Conservation (phyloP, 2,888 invertebrate species). For the Azorinus chamasolen region DNA sequence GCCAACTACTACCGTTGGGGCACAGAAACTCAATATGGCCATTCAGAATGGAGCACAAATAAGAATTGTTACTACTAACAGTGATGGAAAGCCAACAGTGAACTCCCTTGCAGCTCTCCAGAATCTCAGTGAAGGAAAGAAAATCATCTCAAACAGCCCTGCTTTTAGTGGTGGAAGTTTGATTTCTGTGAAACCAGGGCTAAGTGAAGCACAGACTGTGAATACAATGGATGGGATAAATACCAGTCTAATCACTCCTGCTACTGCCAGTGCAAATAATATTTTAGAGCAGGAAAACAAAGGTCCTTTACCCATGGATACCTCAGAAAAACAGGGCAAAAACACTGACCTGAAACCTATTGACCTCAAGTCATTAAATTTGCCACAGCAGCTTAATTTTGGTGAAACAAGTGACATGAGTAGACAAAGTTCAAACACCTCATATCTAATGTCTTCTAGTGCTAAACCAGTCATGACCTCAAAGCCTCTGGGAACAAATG, state of each 20-base stretch:
- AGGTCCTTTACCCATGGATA: neutral
- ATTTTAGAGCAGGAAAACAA: neutral
- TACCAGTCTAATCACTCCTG: neutral
- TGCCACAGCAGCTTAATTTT: conserved; percentile 47
- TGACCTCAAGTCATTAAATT: conserved; percentile 51
- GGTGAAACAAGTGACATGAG: neutral
- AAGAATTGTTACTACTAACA: conserved; percentile 47
- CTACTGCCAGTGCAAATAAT: neutral
- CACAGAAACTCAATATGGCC: conserved; percentile 48
- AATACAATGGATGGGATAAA: conserved; percentile 11
- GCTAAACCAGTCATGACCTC: too few species aligned
- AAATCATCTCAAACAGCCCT: conserved; percentile 44
- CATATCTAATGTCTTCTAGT: too few species aligned
- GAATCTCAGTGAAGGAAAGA: conserved; percentile 52
- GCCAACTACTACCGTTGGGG: conserved; percentile 37
- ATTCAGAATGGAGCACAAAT: conserved; percentile 39
- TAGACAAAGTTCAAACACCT: neutral
- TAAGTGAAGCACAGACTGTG: conserved; percentile 14
- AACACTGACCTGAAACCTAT: conserved; percentile 41
- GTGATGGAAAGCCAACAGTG: conserved; percentile 21
- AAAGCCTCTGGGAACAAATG: too few species aligned
- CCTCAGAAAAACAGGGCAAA: conserved; percentile 4
- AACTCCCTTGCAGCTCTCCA: conserved; percentile 46
- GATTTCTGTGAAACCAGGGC: conserved; percentile 20
- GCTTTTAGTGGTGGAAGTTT: conserved; percentile 46